phyloP scores from a whole-genome alignment of 2,113 vertebrate species.

The Alaudala cheleensis region DNA sequence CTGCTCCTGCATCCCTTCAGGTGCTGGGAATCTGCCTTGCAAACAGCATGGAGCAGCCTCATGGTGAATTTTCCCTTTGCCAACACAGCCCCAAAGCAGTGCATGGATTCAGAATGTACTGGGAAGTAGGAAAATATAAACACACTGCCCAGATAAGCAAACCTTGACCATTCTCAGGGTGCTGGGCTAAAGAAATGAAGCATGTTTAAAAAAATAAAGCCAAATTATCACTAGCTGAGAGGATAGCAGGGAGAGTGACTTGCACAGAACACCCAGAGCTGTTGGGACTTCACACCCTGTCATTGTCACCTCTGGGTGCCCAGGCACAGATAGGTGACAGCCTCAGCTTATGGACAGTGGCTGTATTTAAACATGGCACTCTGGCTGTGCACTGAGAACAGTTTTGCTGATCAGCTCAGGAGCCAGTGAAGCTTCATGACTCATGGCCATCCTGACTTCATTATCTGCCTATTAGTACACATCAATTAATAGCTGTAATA shows the following conservation, averaged over 20 bases:
- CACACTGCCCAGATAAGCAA: neutral
- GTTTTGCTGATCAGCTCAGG: neutral
- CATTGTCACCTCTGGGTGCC: neutral
- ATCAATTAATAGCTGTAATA: neutral
- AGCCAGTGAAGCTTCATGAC: neutral
- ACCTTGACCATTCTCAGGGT: neutral
- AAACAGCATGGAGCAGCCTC: neutral
- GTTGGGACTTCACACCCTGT: neutral
- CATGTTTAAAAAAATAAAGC: neutral
- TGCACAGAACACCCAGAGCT: neutral
- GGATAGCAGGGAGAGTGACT: neutral
- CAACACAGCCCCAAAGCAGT: neutral
- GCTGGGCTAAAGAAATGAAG: neutral
- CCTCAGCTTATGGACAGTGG: neutral
- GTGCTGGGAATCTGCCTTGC: neutral
- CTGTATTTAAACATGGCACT: neutral
- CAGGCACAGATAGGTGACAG: neutral
- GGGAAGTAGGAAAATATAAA: neutral
- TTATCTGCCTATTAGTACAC: neutral
- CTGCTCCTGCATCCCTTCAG: neutral
- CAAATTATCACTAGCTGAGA: neutral
- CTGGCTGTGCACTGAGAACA: neutral
- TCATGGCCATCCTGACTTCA: neutral
- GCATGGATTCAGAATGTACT: neutral
- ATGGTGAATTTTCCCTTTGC: neutral